These are phyloP conservation scores for Limenitis camilla DNA, from an alignment of 2,888 invertebrate genomes.

Conservation along the genomic window DNA sequence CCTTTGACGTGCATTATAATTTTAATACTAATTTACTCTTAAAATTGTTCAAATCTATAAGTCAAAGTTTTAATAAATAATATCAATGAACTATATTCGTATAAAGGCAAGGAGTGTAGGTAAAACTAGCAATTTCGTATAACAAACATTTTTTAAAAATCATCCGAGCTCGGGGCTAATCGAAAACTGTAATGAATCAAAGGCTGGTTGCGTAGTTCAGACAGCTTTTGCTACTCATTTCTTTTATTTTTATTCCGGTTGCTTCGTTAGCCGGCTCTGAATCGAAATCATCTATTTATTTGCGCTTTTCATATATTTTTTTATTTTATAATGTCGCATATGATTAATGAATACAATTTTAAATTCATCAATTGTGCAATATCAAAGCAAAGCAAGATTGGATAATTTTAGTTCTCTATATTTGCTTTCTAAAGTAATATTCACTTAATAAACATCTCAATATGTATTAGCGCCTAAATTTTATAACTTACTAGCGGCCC, in stretches of 20 bases:
- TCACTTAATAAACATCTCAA: too few species aligned
- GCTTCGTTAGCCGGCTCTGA: constrained; percentile 56
- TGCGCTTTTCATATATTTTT: constrained; percentile 8
- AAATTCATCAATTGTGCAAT: too few species aligned
- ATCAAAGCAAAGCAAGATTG: too few species aligned
- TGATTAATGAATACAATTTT: neutral
- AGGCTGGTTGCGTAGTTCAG: constrained; percentile 58
- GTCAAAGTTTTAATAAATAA: too few species aligned
- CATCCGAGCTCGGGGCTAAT: constrained; percentile 44
- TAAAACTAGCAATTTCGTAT: constrained; percentile 19
- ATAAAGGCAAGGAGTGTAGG: constrained; percentile 1
- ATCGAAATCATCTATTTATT: constrained; percentile 43
- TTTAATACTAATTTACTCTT: too few species aligned
- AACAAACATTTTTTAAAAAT: constrained; percentile 24
- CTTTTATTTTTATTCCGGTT: constrained; percentile 47
- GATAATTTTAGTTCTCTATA: too few species aligned
- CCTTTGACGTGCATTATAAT: too few species aligned
- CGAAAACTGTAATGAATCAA: constrained; percentile 72
- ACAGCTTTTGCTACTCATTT: constrained; percentile 44
- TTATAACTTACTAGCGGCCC: too few species aligned
- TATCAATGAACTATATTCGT: too few species aligned
- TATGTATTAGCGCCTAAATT: too few species aligned
- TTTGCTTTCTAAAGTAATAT: too few species aligned
- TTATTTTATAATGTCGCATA: constrained; percentile 2
- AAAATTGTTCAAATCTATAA: too few species aligned